Conservation (phyloP, 2,888 invertebrate species). For the Ariolimax columbianus region DNA sequence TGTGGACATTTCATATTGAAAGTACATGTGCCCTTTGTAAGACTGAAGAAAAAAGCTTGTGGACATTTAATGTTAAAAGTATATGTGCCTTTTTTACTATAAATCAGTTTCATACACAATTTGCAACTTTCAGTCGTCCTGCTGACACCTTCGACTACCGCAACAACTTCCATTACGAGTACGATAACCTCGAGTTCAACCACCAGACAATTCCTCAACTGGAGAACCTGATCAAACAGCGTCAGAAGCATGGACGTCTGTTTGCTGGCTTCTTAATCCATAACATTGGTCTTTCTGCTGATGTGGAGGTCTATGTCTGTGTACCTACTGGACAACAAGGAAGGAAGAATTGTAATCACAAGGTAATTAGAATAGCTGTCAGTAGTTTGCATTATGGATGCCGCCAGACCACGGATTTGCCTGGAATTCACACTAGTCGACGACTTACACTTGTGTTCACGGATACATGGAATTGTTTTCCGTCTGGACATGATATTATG, state of each 20-base stretch:
- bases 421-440: too few species aligned
- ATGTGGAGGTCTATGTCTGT: constrained; percentile 54
- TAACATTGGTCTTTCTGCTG: constrained; percentile 54
- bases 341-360: constrained; percentile 31
- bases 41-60: too few species aligned
- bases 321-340: constrained; percentile 45
- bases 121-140: constrained; percentile 18
- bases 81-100: too few species aligned
- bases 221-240: constrained; percentile 50
- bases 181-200: constrained; percentile 58
- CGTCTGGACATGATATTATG: too few species aligned
- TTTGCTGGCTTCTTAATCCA: constrained; percentile 58
- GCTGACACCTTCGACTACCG: constrained; percentile 55
- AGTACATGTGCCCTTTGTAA: too few species aligned
- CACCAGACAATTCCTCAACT: constrained; percentile 56
- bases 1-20: too few species aligned
- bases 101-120: too few species aligned
- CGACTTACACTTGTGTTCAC: too few species aligned
- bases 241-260: constrained; percentile 47
- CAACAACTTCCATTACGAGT: constrained; percentile 55
- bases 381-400: too few species aligned
- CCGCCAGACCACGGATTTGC: too few species aligned
- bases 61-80: too few species aligned
- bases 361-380: constrained; percentile 13
- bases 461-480: too few species aligned